Evolutionary conservation across 2,797 vertebrate species (phyloP).

Genomic region (Botia kubotai): DNA sequence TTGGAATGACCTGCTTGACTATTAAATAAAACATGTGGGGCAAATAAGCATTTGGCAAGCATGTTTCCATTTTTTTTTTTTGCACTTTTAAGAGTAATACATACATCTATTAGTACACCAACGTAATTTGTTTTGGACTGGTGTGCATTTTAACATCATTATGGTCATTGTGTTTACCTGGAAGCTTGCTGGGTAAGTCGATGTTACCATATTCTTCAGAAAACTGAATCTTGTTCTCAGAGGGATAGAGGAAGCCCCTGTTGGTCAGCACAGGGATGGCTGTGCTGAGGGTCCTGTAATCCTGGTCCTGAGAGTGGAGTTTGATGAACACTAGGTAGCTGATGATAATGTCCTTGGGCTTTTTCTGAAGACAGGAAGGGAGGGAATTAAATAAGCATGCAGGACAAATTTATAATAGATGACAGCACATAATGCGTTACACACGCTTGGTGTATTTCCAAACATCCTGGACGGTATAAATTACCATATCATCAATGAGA

Average conservation of each 20-base stretch:
- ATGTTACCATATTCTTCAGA: constrained; percentile 78
- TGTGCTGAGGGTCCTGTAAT: constrained; percentile 32
- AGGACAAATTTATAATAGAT: constrained; percentile 12
- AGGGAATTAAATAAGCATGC: background rate
- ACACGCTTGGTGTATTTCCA: background rate
- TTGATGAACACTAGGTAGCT: constrained; percentile 85
- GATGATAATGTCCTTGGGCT: constrained; percentile 72
- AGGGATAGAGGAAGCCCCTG: too few species aligned
- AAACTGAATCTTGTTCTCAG: constrained; percentile 70
- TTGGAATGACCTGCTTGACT: too few species aligned
- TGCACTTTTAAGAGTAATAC: too few species aligned
- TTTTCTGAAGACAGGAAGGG: constrained; percentile 65
- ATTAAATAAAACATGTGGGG: too few species aligned
- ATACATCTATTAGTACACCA: too few species aligned
- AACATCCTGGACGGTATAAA: background rate
- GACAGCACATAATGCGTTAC: constrained; percentile 1
- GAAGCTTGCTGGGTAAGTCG: constrained; percentile 70
- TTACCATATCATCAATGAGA: background rate
- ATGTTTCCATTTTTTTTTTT: too few species aligned
- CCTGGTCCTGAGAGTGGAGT: constrained; percentile 67
- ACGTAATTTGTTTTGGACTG: background rate
- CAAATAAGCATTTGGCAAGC: too few species aligned
- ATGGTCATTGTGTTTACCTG: constrained; percentile 32
- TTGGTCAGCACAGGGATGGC: too few species aligned
- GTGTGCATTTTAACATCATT: background rate